Conservation (phyloP, 2,797 vertebrate species). For the Sebastes wilsoni region DNA sequence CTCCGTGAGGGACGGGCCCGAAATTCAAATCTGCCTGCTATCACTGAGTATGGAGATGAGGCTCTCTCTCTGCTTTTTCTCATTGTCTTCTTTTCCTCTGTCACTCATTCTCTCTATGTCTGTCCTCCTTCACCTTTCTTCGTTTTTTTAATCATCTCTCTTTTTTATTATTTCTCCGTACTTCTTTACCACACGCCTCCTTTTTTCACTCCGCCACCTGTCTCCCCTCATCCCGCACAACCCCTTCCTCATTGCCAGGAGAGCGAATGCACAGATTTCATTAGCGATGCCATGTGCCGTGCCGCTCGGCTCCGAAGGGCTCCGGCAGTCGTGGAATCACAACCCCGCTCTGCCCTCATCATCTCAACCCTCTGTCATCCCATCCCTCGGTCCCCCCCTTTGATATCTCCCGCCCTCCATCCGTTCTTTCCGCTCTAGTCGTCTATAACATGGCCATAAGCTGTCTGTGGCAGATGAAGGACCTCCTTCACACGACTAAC, state of each 20-base stretch:
- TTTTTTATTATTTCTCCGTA: slow-evolving; percentile 11
- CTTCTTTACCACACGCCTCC: background rate
- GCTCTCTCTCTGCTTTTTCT: slow-evolving; percentile 11
- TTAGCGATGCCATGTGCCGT: slow-evolving; percentile 46
- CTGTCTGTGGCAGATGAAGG: slow-evolving; percentile 51
- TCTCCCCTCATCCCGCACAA: background rate
- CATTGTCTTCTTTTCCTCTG: slow-evolving; percentile 3
- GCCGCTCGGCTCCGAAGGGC: slow-evolving; percentile 21
- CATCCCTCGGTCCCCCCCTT: background rate
- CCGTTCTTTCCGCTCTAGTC: slow-evolving; percentile 38
- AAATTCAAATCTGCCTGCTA: slow-evolving; percentile 72
- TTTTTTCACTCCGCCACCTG: background rate
- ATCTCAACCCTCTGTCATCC: slow-evolving; percentile 44
- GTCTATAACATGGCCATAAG: slow-evolving; percentile 49
- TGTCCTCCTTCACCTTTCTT: background rate
- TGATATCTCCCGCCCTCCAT: slow-evolving; percentile 29
- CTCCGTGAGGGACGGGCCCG: slow-evolving; percentile 45
- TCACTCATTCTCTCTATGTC: slow-evolving; percentile 27
- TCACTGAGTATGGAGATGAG: slow-evolving; percentile 62
- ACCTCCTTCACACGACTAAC: slow-evolving; percentile 30
- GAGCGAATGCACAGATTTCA: slow-evolving; percentile 56
- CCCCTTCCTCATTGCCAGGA: slow-evolving; percentile 10
- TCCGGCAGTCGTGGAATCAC: slow-evolving; percentile 35
- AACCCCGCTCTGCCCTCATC: slow-evolving; percentile 51
- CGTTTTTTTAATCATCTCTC: background rate